Conservation (phyloP, 2,113 vertebrate genomes). For the Proteles cristata region DNA sequence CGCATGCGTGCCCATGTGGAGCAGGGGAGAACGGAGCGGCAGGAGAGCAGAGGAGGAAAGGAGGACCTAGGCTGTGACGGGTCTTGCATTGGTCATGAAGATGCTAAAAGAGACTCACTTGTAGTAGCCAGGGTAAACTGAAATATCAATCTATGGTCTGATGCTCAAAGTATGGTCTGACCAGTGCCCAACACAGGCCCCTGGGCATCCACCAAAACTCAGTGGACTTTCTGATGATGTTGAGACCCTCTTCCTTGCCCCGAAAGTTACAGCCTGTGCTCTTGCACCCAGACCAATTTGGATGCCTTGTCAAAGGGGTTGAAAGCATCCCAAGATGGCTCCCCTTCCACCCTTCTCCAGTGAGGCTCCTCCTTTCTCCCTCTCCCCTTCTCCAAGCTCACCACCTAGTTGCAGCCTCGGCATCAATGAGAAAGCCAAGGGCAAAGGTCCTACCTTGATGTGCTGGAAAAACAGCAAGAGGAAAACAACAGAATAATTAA, state of each 20-base stretch:
- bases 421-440: conserved; percentile 45
- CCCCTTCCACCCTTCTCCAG: too few species aligned
- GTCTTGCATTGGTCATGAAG: not conserved
- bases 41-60: not conserved
- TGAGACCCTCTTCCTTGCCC: not conserved
- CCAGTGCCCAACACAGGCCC: not conserved
- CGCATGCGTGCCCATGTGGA: not conserved
- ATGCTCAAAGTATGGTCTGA: not conserved
- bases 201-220: not conserved
- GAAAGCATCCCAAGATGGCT: too few species aligned
- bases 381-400: not conserved
- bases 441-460: conserved; percentile 53
- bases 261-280: not conserved
- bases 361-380: not conserved
- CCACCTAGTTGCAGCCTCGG: not conserved
- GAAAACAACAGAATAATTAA: conserved; percentile 60
- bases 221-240: not conserved
- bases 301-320: not conserved
- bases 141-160: not conserved
- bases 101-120: not conserved
- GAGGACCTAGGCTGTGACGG: not conserved
- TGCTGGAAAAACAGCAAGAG: conserved; percentile 19
- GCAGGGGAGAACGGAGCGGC: not conserved
- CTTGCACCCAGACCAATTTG: not conserved
- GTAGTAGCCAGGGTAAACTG: not conserved